Evolutionary conservation across 2,113 vertebrate species (phyloP).

Genomic region (Tenrec ecaudatus): DNA sequence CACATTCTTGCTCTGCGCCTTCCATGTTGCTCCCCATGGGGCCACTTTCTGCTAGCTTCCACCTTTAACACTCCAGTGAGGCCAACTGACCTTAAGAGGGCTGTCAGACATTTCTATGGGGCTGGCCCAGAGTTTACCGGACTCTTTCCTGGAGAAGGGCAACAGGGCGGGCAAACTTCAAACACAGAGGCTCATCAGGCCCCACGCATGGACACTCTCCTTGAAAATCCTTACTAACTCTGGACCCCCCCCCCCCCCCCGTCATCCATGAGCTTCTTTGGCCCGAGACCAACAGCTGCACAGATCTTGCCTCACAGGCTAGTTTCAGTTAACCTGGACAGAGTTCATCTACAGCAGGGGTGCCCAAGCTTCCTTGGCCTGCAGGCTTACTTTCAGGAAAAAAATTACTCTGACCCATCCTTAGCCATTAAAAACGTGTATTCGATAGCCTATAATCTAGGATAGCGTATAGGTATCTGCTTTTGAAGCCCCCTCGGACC

Average conservation of each 20-base stretch:
- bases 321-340: background rate
- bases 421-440: too few relatives aligned
- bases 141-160: background rate
- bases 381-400: too few relatives aligned
- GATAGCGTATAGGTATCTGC: too few relatives aligned
- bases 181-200: background rate
- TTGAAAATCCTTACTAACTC: background rate
- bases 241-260: background rate
- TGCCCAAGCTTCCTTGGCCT: too few relatives aligned
- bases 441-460: too few relatives aligned
- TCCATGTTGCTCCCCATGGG: background rate
- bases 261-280: background rate
- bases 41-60: background rate
- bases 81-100: background rate
- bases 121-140: slow-evolving; percentile 18
- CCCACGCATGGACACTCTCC: background rate
- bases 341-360: background rate
- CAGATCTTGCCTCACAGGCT: background rate
- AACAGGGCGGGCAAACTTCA: background rate
- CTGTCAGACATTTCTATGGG: background rate
- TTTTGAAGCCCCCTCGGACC: too few relatives aligned
- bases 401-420: too few relatives aligned
- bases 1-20: background rate
- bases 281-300: background rate
- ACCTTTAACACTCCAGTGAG: background rate